These are phyloP conservation scores for Pogonocichla stellata DNA, from an alignment of 2,113 vertebrate genomes.

Conservation along the genomic window DNA sequence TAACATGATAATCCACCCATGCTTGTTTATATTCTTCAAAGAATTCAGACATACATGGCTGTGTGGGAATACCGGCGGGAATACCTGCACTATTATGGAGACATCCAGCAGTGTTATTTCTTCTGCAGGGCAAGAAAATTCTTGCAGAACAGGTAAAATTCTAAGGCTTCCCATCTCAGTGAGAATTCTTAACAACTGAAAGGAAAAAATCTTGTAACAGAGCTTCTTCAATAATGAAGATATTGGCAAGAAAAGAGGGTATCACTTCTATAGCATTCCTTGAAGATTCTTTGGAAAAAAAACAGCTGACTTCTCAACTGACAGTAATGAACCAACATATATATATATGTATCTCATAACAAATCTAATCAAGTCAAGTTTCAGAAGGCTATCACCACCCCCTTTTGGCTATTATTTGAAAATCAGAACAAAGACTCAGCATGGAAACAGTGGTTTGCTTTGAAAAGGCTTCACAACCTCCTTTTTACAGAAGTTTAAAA, in stretches of 20 bases:
- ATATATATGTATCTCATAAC: not conserved
- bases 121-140: not conserved
- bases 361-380: not conserved
- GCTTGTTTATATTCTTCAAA: not conserved
- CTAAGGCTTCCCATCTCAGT: not conserved
- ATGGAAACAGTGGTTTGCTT: not conserved
- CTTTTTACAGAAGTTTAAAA: not conserved
- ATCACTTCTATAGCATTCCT: not conserved
- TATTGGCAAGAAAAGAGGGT: not conserved
- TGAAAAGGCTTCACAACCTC: not conserved
- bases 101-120: not conserved
- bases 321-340: not conserved
- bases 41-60: not conserved
- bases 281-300: not conserved
- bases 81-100: not conserved
- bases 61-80: not conserved
- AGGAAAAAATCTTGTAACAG: not conserved
- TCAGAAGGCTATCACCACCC: not conserved
- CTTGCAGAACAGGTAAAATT: not conserved
- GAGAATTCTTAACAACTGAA: not conserved
- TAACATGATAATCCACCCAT: conserved; percentile 13
- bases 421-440: not conserved
- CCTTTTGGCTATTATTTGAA: not conserved
- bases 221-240: not conserved
- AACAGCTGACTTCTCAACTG: not conserved